phyloP scores from a whole-genome alignment of 1,140 invertebrate species.

The Drosophila setifemur region DNA sequence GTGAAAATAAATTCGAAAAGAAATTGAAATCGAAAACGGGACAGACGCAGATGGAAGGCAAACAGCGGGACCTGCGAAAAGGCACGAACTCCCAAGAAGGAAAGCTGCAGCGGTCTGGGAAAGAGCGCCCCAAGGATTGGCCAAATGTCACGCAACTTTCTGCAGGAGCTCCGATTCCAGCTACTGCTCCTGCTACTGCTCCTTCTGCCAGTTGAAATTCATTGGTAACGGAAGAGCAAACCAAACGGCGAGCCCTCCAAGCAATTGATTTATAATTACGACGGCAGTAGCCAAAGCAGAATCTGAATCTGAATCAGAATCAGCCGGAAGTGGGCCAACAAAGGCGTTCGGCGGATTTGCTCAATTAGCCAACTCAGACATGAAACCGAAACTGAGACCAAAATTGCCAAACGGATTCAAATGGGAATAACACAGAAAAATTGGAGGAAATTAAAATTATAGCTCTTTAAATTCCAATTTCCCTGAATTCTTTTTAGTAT shows the following conservation, averaged over 20 bases:
- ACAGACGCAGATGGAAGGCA: constrained; percentile 63
- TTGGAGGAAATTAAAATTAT: too few relatives aligned
- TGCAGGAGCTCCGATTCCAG: neutral
- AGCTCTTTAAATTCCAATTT: too few relatives aligned
- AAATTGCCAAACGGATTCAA: neutral
- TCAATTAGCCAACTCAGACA: constrained; percentile 65
- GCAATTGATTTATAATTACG: constrained; percentile 78
- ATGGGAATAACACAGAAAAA: neutral
- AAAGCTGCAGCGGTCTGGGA: neutral
- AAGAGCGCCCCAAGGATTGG: constrained; percentile 51
- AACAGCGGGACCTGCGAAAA: constrained; percentile 55
- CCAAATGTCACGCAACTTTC: constrained; percentile 72
- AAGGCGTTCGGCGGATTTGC: constrained; percentile 50
- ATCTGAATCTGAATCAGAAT: too few relatives aligned
- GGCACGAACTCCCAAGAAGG: constrained; percentile 41
- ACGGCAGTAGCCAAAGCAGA: neutral
- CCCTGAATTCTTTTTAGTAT: too few relatives aligned
- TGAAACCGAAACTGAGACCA: constrained; percentile 36
- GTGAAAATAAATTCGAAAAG: constrained; percentile 67
- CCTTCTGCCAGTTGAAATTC: neutral
- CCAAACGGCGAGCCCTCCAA: constrained; percentile 22
- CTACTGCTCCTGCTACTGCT: too few relatives aligned
- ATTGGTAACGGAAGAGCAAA: constrained; percentile 26
- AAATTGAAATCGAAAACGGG: constrained; percentile 63
- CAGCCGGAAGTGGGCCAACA: constrained; percentile 40